phyloP scores from a whole-genome alignment of 2,797 vertebrate species.

The Novumbra hubbsi region DNA sequence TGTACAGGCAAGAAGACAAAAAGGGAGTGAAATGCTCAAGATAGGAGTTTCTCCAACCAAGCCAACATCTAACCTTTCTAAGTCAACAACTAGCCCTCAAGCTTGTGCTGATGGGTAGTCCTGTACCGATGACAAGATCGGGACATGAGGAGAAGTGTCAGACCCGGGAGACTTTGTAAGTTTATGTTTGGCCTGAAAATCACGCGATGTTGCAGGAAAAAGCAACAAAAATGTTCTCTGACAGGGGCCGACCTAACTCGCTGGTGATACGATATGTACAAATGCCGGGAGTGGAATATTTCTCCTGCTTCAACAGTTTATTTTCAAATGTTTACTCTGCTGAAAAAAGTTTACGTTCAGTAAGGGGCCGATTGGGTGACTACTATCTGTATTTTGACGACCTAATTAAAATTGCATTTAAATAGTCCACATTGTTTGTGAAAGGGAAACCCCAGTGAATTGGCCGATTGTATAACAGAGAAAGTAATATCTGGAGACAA shows the following conservation, averaged over 20 bases:
- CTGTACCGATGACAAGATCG: conserved; percentile 59
- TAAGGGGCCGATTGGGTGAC: conserved; percentile 30
- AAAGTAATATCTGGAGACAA: conserved; percentile 20
- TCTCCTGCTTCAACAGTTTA: conserved; percentile 41
- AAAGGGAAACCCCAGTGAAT: conserved; percentile 46
- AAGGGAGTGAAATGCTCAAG: conserved; percentile 15
- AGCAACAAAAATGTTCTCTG: conserved; percentile 37
- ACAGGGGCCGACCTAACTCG: conserved; percentile 40
- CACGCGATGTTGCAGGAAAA: conserved; percentile 59
- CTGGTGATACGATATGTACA: conserved; percentile 55
- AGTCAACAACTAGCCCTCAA: conserved; percentile 46
- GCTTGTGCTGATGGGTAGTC: conserved; percentile 52
- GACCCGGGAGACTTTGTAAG: conserved; percentile 26
- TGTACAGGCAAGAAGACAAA: conserved; percentile 51
- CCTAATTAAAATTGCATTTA: conserved; percentile 63
- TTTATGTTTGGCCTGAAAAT: conserved; percentile 61
- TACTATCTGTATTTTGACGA: conserved; percentile 64
- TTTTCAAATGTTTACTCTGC: conserved; percentile 54
- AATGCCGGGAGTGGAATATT: conserved; percentile 50
- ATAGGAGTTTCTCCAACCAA: conserved; percentile 22
- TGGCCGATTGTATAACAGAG: conserved; percentile 36
- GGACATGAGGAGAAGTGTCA: conserved; percentile 21
- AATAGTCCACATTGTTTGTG: conserved; percentile 53
- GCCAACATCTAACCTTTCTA: conserved; percentile 52
- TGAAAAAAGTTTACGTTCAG: conserved; percentile 47